phyloP scores from a whole-genome alignment of 2,797 vertebrate genomes.

The Smutsia temminckii region DNA sequence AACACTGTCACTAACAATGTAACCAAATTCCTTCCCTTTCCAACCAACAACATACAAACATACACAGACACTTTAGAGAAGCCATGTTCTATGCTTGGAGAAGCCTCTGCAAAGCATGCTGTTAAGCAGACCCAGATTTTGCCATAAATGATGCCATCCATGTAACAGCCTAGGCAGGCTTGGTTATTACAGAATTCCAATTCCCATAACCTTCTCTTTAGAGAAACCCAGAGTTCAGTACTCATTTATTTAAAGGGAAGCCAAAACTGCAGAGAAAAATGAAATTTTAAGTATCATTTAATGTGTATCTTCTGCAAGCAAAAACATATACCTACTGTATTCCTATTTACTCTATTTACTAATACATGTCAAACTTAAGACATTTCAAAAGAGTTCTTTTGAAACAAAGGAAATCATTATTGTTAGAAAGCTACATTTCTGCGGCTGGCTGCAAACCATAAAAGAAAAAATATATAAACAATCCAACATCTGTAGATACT shows the following conservation, averaged over 20 bases:
- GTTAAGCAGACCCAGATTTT: constrained; percentile 25
- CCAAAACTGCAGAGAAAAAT: constrained; percentile 48
- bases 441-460: constrained; percentile 1
- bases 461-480: constrained; percentile 64
- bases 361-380: constrained; percentile 61
- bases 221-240: constrained; percentile 47
- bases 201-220: constrained; percentile 40
- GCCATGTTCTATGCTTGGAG: background rate
- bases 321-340: constrained; percentile 51
- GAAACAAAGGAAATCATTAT: constrained; percentile 64
- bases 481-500: constrained; percentile 66
- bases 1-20: background rate
- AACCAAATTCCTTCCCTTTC: background rate
- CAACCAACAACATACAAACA: background rate
- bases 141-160: background rate
- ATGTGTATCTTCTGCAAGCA: constrained; percentile 21
- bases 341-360: constrained; percentile 70
- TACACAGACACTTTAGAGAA: background rate
- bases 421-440: constrained; percentile 55
- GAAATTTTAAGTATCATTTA: constrained; percentile 48
- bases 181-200: constrained; percentile 15
- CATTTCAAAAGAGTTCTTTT: constrained; percentile 53
- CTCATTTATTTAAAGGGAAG: constrained; percentile 51
- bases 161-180: background rate
- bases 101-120: background rate